These are phyloP conservation scores for Drosophila takahashii DNA, from an alignment of 1,140 invertebrate genomes.

Conservation along the genomic window DNA sequence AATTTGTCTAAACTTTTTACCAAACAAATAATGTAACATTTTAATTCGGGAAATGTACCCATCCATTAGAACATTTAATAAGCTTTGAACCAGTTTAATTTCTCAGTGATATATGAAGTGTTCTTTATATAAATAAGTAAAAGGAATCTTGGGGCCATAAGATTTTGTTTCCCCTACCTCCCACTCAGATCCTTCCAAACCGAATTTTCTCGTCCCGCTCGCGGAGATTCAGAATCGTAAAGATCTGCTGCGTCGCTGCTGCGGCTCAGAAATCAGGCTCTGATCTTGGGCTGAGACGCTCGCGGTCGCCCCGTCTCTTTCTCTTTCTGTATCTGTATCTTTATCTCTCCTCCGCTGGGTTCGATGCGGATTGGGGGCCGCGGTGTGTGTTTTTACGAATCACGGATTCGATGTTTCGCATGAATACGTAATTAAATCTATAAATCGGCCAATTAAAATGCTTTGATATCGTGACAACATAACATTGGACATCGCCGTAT, in stretches of 20 bases:
- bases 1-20: too few species aligned
- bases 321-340: conserved; percentile 34
- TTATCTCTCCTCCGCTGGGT: conserved; percentile 10
- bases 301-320: conserved; percentile 18
- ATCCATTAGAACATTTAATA: not conserved
- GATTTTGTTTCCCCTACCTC: conserved; percentile 35
- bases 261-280: conserved; percentile 56
- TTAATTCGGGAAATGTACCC: too few species aligned
- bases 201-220: not conserved
- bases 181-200: conserved; percentile 23
- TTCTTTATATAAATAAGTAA: conserved; percentile 8
- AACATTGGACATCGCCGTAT: conserved; percentile 80
- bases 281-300: conserved; percentile 50
- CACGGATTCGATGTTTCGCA: conserved; percentile 85
- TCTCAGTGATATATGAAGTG: conserved; percentile 4
- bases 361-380: conserved; percentile 52
- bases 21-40: too few species aligned
- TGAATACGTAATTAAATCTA: conserved; percentile 85
- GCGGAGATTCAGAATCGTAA: conserved; percentile 71
- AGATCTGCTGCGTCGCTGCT: conserved; percentile 75
- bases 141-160: conserved; percentile 31
- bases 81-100: not conserved
- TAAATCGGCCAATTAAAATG: conserved; percentile 85
- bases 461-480: conserved; percentile 85
- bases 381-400: conserved; percentile 85